Evolutionary conservation across 1,140 invertebrate genomes (phyloP).

Genomic region (Meteorus sp.): DNA sequence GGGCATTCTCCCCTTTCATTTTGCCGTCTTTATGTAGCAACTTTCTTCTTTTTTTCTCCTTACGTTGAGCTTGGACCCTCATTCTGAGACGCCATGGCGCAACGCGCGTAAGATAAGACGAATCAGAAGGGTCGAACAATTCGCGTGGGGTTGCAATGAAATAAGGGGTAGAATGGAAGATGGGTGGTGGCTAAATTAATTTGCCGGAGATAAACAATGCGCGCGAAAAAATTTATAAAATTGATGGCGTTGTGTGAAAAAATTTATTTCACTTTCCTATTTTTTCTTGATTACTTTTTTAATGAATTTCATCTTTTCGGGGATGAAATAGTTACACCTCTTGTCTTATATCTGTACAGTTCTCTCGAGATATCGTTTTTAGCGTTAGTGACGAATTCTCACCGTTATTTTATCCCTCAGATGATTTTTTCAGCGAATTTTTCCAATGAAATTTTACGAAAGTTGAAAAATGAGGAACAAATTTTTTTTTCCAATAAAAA

Average conservation of each 20-base stretch:
- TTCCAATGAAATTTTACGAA: too few relatives aligned
- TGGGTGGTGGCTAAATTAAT: constrained; percentile 27
- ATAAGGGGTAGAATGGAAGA: constrained; percentile 6
- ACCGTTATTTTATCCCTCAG: too few relatives aligned
- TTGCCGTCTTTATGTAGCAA: constrained; percentile 18
- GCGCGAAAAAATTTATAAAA: constrained; percentile 13
- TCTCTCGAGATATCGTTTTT: too few relatives aligned
- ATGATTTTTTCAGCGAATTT: too few relatives aligned
- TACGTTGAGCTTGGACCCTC: neutral
- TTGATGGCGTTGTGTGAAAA: neutral
- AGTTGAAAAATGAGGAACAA: too few relatives aligned
- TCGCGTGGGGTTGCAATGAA: neutral
- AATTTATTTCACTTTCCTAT: neutral
- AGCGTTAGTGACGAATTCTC: too few relatives aligned
- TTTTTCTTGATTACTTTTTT: too few relatives aligned
- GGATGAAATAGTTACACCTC: too few relatives aligned
- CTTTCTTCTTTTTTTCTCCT: neutral
- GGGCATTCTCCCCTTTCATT: constrained; percentile 11
- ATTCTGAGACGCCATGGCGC: constrained; percentile 13
- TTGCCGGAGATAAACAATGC: constrained; percentile 29
- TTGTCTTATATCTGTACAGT: too few relatives aligned
- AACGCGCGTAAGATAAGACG: constrained; percentile 14
- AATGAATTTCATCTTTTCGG: too few relatives aligned
- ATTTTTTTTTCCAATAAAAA: constrained; percentile 8
- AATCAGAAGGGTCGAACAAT: too few relatives aligned